phyloP scores from a whole-genome alignment of 2,888 invertebrate genomes.

The Dicyrtoma fusca region DNA sequence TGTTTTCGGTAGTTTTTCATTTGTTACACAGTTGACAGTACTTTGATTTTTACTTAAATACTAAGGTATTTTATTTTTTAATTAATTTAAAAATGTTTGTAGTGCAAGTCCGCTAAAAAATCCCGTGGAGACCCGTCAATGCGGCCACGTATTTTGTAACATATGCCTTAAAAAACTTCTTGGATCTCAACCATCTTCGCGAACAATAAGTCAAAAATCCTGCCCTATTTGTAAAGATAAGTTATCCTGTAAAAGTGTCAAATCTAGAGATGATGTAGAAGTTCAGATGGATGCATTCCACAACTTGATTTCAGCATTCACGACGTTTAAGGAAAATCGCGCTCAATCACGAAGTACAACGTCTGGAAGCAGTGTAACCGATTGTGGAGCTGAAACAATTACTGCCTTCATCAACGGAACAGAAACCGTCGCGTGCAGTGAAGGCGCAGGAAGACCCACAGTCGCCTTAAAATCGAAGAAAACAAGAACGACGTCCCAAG shows the following conservation, averaged over 20 bases:
- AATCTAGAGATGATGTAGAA: constrained; percentile 39
- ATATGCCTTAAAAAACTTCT: constrained; percentile 30
- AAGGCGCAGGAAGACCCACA: no score
- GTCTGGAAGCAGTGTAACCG: no score
- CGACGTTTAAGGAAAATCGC: not conserved
- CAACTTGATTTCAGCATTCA: constrained; percentile 14
- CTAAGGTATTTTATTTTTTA: no score
- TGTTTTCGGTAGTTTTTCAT: no score
- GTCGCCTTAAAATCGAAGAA: no score
- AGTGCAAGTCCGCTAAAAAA: constrained; percentile 12
- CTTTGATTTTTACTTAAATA: no score
- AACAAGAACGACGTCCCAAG: no score
- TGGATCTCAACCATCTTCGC: not conserved
- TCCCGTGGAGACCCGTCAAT: constrained; percentile 43
- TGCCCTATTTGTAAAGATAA: constrained; percentile 47
- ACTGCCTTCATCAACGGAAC: no score
- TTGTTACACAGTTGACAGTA: no score
- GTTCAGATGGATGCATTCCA: constrained; percentile 26
- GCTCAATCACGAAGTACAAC: no score
- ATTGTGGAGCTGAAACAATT: no score
- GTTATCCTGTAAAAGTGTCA: constrained; percentile 23
- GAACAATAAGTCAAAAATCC: not conserved
- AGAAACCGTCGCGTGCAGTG: no score
- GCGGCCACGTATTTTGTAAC: constrained; percentile 48
- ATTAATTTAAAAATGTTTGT: constrained; percentile 5